Evolutionary conservation across 2,113 vertebrate genomes (phyloP).

Genomic region (Rhinolophus sinicus): DNA sequence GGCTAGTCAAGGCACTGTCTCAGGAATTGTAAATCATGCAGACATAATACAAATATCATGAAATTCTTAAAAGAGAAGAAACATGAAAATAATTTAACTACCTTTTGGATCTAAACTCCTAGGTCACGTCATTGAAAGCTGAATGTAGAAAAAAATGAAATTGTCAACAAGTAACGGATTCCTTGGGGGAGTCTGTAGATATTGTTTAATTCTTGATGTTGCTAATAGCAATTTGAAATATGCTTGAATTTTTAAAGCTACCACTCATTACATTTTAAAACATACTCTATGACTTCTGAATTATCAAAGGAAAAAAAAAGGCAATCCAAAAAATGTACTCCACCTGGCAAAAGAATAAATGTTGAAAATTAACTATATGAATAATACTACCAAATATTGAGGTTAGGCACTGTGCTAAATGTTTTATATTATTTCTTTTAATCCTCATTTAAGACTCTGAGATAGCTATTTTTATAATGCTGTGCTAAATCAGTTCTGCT

Average conservation of each 20-base stretch:
- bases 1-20: neutral
- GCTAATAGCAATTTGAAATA: slow-evolving; percentile 19
- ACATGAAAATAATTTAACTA: neutral
- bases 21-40: neutral
- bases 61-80: neutral
- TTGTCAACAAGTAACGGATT: neutral
- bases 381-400: neutral
- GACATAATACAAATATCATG: neutral
- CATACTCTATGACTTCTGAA: neutral
- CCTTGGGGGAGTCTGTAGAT: neutral
- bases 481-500: neutral
- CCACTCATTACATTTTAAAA: slow-evolving; percentile 17
- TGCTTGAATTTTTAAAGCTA: neutral
- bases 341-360: neutral
- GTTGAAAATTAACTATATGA: neutral
- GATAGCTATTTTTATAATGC: neutral
- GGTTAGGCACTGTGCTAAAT: neutral
- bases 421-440: slow-evolving; percentile 5
- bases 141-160: neutral
- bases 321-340: neutral
- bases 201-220: neutral
- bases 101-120: neutral
- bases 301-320: neutral
- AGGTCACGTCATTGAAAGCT: neutral
- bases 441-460: neutral